phyloP scores from a whole-genome alignment of 1,140 invertebrate species.

The Saccostrea glomerata region DNA sequence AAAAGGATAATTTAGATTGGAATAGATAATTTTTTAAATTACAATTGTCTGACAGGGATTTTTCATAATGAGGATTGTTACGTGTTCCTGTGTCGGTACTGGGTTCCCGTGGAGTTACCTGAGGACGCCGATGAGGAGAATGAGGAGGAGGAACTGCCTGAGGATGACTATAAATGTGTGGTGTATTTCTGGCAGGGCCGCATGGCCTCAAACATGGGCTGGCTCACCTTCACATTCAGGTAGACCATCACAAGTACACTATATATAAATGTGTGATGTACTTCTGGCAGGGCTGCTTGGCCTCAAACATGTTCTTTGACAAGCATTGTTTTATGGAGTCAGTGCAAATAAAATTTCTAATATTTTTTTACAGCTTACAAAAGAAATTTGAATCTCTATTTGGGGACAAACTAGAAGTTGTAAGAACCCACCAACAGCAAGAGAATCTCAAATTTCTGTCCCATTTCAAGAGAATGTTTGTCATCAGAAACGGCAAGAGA shows the following conservation, averaged over 20 bases:
- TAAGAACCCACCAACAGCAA: conserved; percentile 97
- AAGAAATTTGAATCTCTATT: conserved; percentile 98
- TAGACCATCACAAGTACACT: conserved; percentile 63
- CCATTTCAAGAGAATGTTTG: conserved; percentile 97
- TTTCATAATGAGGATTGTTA: conserved; percentile 98
- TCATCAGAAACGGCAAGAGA: conserved; percentile 94
- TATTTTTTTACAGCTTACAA: conserved; percentile 87
- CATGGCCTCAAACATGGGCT: conserved; percentile 98
- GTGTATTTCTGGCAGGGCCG: conserved; percentile 99
- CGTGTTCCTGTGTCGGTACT: conserved; percentile 97
- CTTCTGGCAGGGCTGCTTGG: conserved; percentile 99
- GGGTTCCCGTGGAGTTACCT: conserved; percentile 85
- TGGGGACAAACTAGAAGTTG: conserved; percentile 96
- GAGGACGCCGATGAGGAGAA: conserved; percentile 81
- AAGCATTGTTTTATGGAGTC: no score
- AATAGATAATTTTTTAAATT: no score
- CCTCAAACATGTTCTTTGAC: conserved; percentile 88
- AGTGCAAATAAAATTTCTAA: not conserved
- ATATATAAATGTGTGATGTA: conserved; percentile 96
- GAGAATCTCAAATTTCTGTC: conserved; percentile 99
- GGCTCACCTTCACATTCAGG: conserved; percentile 99
- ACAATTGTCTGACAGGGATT: conserved; percentile 80
- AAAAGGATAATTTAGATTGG: no score
- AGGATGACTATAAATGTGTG: conserved; percentile 94
- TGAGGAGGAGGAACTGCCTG: conserved; percentile 82